Evolutionary conservation across 2,888 invertebrate species (phyloP).

Genomic region (Rhingia campestris): DNA sequence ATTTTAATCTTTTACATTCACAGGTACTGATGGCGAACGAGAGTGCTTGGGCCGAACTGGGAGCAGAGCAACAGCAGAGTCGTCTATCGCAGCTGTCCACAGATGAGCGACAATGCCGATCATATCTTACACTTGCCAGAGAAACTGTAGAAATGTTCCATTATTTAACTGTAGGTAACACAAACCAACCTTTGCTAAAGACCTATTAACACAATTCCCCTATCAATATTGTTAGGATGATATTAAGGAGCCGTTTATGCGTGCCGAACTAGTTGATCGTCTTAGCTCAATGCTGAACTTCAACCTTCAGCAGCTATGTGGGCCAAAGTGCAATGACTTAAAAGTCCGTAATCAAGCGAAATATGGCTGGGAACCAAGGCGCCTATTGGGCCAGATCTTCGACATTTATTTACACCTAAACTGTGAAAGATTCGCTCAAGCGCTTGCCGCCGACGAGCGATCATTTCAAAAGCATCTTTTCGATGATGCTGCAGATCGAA

Average conservation of each 20-base stretch:
- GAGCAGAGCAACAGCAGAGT: constrained; percentile 88
- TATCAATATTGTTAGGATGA: constrained; percentile 84
- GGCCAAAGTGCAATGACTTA: constrained; percentile 96
- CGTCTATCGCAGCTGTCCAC: constrained; percentile 90
- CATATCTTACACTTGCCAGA: constrained; percentile 94
- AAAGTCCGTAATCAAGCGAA: constrained; percentile 96
- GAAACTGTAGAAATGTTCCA: constrained; percentile 99
- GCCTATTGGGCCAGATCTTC: constrained; percentile 94
- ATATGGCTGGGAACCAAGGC: constrained; percentile 98
- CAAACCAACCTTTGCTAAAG: not conserved
- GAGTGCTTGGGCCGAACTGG: constrained; percentile 86
- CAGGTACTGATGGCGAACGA: constrained; percentile 87
- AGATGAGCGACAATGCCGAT: constrained; percentile 94
- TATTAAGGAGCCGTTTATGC: constrained; percentile 96
- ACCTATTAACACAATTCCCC: not conserved
- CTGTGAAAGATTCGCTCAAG: constrained; percentile 94
- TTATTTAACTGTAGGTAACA: constrained; percentile 89
- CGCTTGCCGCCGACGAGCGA: constrained; percentile 97
- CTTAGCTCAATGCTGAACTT: constrained; percentile 99
- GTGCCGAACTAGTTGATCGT: constrained; percentile 95
- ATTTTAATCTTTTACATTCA: not conserved
- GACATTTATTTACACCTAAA: constrained; percentile 98
- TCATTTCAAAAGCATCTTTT: constrained; percentile 97
- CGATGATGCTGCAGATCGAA: constrained; percentile 92
- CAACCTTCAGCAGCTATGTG: constrained; percentile 97